Evolutionary conservation across 2,888 invertebrate genomes (phyloP).

Genomic region (Ochropacha duplaris): DNA sequence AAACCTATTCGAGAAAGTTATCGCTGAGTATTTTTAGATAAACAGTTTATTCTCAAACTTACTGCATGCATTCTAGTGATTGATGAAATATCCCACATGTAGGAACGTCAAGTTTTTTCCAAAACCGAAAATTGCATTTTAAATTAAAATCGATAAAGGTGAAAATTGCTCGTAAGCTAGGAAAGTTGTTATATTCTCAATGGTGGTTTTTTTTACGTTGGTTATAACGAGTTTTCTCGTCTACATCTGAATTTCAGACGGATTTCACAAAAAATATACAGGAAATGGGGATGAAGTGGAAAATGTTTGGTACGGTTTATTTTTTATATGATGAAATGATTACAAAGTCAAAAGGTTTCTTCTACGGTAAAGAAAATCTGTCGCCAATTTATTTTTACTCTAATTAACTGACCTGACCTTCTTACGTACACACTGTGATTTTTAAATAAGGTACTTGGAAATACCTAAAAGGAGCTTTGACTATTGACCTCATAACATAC

Average conservation of each 20-base stretch:
- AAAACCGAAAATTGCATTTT: neutral
- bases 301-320: neutral
- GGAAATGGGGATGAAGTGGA: neutral
- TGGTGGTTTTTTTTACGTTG: neutral
- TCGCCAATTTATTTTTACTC: too few relatives aligned
- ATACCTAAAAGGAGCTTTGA: too few relatives aligned
- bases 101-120: neutral
- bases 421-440: too few relatives aligned
- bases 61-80: neutral
- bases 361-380: too few relatives aligned
- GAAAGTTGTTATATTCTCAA: neutral
- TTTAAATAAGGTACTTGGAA: too few relatives aligned
- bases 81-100: neutral
- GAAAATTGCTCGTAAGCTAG: neutral
- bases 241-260: neutral
- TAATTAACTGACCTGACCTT: too few relatives aligned
- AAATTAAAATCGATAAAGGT: neutral
- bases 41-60: neutral
- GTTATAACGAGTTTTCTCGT: slow-evolving; percentile 1
- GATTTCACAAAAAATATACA: neutral
- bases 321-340: too few relatives aligned
- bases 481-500: too few relatives aligned
- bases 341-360: too few relatives aligned
- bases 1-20: too few relatives aligned
- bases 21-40: neutral